These are phyloP conservation scores for Nomia melanderi DNA, from an alignment of 1,140 invertebrate genomes.

Conservation along the genomic window DNA sequence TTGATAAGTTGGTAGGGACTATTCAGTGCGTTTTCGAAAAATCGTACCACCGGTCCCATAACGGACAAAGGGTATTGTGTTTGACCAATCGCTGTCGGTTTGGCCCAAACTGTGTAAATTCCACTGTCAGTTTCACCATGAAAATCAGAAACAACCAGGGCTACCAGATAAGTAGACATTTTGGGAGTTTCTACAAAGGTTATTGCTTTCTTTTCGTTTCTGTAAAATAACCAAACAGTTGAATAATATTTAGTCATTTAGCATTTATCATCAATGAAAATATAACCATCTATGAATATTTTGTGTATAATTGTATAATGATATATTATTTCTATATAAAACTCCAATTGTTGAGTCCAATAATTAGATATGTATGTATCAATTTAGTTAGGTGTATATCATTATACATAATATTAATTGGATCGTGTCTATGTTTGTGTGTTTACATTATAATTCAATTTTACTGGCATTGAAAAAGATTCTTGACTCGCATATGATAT, in stretches of 20 bases:
- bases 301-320: no score
- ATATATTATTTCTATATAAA: no score
- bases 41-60: slow-evolving; percentile 77
- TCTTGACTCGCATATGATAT: no score
- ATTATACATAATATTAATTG: no score
- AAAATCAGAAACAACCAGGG: slow-evolving; percentile 87
- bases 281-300: no score
- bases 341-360: no score
- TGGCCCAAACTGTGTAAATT: slow-evolving; percentile 82
- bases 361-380: no score
- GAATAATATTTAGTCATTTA: not conserved
- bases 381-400: no score
- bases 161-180: slow-evolving; percentile 91
- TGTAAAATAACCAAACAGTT: slow-evolving; percentile 31
- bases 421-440: no score
- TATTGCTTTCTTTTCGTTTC: slow-evolving; percentile 74
- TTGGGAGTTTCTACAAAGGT: slow-evolving; percentile 84
- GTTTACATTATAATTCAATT: no score
- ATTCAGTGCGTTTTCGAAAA: slow-evolving; percentile 81
- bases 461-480: no score
- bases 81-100: slow-evolving; percentile 83
- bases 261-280: no score
- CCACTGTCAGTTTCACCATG: not conserved
- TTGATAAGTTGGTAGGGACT: slow-evolving; percentile 83
- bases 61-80: slow-evolving; percentile 82